These are phyloP conservation scores for Caenorhabditis sp. DNA, from an alignment of 2,888 invertebrate species.

Conservation along the genomic window DNA sequence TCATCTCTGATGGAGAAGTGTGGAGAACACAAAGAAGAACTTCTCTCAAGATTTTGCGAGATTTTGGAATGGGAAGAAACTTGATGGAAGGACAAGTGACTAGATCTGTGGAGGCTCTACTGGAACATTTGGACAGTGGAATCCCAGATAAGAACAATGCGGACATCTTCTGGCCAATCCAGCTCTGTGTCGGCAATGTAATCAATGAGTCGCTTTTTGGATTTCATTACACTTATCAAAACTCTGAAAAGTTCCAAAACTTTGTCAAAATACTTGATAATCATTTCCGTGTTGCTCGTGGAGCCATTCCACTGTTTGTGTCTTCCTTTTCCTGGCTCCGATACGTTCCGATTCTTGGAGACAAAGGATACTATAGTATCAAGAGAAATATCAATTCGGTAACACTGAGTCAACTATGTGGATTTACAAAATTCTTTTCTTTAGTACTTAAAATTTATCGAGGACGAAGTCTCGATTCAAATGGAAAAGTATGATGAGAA, in stretches of 20 bases:
- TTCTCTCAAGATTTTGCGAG: constrained; percentile 67
- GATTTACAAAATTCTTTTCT: neutral
- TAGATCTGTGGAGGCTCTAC: constrained; percentile 33
- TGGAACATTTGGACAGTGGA: constrained; percentile 39
- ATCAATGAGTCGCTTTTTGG: constrained; percentile 71
- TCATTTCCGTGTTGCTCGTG: constrained; percentile 25
- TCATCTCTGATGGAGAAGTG: constrained; percentile 58
- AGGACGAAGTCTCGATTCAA: constrained; percentile 31
- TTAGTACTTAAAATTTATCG: constrained; percentile 49
- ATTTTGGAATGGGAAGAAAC: constrained; percentile 31
- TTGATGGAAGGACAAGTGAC: constrained; percentile 68
- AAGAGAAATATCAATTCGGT: constrained; percentile 35
- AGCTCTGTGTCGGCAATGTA: constrained; percentile 40
- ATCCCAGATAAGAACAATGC: constrained; percentile 26
- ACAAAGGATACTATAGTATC: constrained; percentile 34
- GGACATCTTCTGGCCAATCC: constrained; percentile 58
- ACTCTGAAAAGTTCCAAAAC: constrained; percentile 57
- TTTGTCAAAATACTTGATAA: constrained; percentile 40
- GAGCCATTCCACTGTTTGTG: constrained; percentile 1
- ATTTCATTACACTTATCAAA: constrained; percentile 55
- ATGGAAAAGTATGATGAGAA: constrained; percentile 41
- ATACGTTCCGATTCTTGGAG: constrained; percentile 56
- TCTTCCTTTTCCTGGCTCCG: constrained; percentile 40
- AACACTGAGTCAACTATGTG: no score
- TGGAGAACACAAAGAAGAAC: constrained; percentile 68